These are phyloP conservation scores for Myzus persicae DNA, from an alignment of 1,140 invertebrate species.

Conservation along the genomic window DNA sequence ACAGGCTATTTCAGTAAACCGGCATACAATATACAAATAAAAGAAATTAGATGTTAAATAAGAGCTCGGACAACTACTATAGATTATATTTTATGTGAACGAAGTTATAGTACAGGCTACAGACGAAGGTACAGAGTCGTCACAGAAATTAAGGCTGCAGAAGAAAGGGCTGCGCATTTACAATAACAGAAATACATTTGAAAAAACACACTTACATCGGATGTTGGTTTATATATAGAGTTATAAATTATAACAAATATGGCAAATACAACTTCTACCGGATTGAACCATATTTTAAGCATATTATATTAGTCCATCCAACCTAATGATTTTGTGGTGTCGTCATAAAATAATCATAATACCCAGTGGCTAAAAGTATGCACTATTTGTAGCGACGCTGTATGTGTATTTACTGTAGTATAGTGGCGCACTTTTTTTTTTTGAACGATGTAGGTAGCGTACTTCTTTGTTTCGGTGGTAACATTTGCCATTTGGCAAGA, in stretches of 20 bases:
- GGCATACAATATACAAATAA: background rate
- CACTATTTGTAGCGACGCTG: background rate
- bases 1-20: background rate
- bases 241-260: background rate
- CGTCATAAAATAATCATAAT: background rate
- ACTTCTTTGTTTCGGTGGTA: background rate
- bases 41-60: background rate
- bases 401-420: background rate
- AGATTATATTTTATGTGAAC: background rate
- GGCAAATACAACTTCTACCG: background rate
- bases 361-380: background rate
- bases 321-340: background rate
- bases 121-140: background rate
- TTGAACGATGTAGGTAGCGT: background rate
- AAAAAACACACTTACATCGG: background rate
- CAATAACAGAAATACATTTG: background rate
- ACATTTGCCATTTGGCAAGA: background rate
- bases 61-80: background rate
- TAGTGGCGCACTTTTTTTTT: background rate
- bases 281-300: background rate
- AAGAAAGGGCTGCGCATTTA: background rate
- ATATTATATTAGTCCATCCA: background rate
- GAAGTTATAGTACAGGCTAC: background rate
- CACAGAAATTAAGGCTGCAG: too few relatives aligned
- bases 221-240: background rate